Evolutionary conservation across 1,140 invertebrate genomes (phyloP).

Genomic region (Muscidifurax raptorellus): DNA sequence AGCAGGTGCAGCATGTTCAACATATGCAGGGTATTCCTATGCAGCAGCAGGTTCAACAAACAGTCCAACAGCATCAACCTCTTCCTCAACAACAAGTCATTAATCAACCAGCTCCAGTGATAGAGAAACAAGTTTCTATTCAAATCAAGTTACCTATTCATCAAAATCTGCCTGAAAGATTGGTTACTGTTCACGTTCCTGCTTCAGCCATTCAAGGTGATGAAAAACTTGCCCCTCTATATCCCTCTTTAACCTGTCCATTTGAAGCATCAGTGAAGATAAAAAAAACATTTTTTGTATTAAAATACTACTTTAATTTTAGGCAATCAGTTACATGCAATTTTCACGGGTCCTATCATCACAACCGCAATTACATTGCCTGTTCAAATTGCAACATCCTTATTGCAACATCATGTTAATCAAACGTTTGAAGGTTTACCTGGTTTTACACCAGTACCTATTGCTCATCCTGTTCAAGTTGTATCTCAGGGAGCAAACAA

Average conservation of each 20-base stretch:
- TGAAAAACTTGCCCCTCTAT: background rate
- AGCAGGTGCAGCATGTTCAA: constrained; percentile 43
- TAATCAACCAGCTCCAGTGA: constrained; percentile 63
- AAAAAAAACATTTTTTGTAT: constrained; percentile 1
- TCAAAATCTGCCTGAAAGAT: constrained; percentile 80
- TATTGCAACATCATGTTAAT: constrained; percentile 91
- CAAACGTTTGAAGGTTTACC: constrained; percentile 81
- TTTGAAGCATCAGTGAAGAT: background rate
- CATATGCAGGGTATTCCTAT: constrained; percentile 36
- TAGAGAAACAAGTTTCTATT: constrained; percentile 77
- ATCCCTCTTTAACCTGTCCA: background rate
- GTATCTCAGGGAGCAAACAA: constrained; percentile 64
- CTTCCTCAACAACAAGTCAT: constrained; percentile 62
- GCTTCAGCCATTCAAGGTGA: constrained; percentile 86
- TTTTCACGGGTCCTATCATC: constrained; percentile 88
- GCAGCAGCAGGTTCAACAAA: constrained; percentile 26
- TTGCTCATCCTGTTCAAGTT: constrained; percentile 67
- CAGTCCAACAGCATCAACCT: constrained; percentile 61
- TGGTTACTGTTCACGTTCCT: constrained; percentile 89
- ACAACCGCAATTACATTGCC: constrained; percentile 90
- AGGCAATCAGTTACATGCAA: constrained; percentile 79
- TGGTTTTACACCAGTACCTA: constrained; percentile 69
- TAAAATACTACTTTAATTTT: constrained; percentile 51
- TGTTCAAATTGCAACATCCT: constrained; percentile 83
- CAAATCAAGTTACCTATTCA: constrained; percentile 84